Base-by-base conservation (phyloP, 1,140 invertebrate genomes). In the Phocides pigmalion region DNA sequence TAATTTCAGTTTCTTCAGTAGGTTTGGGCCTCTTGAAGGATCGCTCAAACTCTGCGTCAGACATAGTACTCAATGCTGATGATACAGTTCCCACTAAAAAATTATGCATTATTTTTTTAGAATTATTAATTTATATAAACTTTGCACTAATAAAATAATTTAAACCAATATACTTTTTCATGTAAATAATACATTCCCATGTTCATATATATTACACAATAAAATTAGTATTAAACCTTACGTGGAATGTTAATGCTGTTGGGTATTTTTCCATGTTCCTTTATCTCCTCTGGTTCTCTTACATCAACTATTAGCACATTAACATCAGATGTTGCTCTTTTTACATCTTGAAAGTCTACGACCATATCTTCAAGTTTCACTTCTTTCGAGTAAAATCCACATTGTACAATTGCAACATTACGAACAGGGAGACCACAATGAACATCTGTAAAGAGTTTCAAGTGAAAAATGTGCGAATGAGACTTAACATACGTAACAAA, bases 171-270 rank as follows among this genome's bases (percentile, higher is more conserved):
- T n/a, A n/a, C n/a, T n/a, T n/a, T n/a, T n/a, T n/a, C n/a, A n/a
- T n/a, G n/a, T n/a, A n/a, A n/a, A n/a, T n/a, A n/a, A n/a, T n/a
- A n/a, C n/a, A n/a, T n/a, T n/a, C n/a, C n/a, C n/a, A n/a, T n/a
- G n/a, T n/a, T n/a, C n/a, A n/a, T n/a, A n/a, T n/a, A n/a, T 28
- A 28, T 28, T 3, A 3, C 5, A 28, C 0, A 65, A 15, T 37
- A 49, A 42, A 20, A 19, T 6, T 22, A 51, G 11, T 51, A 20
- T 46, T 51, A 12, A 59, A 51, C 76, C 84, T 84, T 92, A 95
- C 94, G 93, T 72, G 94, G 94, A 69, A 95, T 94, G 68, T 95
- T 93, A 68, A 95, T 92, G 69, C 93, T 94, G 49, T 92, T 92
- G 44, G 94, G 94, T 54, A 95, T 91, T 74, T 93, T 91, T 28